Conservation (phyloP, 2,797 vertebrate species). For the Borostomias antarcticus region DNA sequence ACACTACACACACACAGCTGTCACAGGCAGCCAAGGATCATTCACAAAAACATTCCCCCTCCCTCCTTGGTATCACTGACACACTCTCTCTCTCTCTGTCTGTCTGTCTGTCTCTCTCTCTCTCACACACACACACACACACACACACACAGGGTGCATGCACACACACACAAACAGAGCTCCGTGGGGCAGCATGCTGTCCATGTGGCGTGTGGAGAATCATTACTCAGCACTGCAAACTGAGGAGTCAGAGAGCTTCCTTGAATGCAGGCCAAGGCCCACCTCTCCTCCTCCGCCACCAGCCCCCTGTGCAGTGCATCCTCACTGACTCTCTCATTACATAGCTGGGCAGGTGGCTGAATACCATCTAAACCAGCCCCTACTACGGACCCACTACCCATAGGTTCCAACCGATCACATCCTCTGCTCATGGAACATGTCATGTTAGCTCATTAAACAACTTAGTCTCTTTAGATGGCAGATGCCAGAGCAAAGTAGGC, state of each 20-base stretch:
- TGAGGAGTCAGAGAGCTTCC: conserved; percentile 60
- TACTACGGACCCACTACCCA: background rate
- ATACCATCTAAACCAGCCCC: background rate
- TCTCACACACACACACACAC: conserved; percentile 50
- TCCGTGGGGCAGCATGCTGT: conserved; percentile 73
- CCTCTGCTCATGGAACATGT: background rate
- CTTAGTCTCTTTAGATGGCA: background rate
- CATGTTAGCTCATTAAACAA: background rate
- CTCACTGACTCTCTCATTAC: background rate
- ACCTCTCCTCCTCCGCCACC: conserved; percentile 25
- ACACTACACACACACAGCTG: conserved; percentile 75
- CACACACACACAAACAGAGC: conserved; percentile 12
- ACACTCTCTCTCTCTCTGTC: conserved; percentile 63
- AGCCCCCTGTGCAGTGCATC: background rate
- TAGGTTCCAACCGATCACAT: too few relatives aligned
- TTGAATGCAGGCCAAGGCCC: conserved; percentile 23
- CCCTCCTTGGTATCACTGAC: conserved; percentile 76
- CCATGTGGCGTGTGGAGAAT: conserved; percentile 75
- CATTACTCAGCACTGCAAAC: conserved; percentile 79
- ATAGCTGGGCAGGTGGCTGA: background rate
- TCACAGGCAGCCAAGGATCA: conserved; percentile 76
- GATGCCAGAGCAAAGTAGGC: background rate
- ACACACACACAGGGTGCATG: conserved; percentile 4
- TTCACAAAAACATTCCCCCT: conserved; percentile 73
- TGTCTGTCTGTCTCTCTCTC: conserved; percentile 61